Evolutionary conservation across 2,888 invertebrate species (phyloP).

Genomic region (Athripsodes cinereus): DNA sequence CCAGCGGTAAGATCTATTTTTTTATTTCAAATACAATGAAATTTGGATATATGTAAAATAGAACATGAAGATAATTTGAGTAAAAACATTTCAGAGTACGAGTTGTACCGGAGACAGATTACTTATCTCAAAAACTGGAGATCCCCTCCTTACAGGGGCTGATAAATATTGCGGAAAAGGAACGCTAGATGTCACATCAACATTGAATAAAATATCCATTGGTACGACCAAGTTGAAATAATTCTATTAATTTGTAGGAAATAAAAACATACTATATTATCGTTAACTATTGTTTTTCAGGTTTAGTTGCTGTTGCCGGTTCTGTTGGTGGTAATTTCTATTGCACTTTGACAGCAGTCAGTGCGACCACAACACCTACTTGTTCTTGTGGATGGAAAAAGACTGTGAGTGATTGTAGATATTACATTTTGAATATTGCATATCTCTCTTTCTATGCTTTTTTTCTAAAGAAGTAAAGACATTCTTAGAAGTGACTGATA

Average conservation of each 20-base stretch:
- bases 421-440: not conserved
- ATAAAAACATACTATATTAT: too few species aligned
- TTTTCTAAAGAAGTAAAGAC: not conserved
- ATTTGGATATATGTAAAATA: too few species aligned
- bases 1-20: conserved; percentile 40
- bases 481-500: not conserved
- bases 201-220: not conserved
- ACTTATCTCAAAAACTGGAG: conserved; percentile 47
- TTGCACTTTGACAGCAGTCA: conserved; percentile 38
- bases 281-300: too few species aligned
- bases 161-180: conserved; percentile 52
- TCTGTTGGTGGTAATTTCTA: conserved; percentile 46
- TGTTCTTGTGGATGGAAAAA: conserved; percentile 56
- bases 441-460: too few species aligned
- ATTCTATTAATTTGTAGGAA: too few species aligned
- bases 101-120: conserved; percentile 46
- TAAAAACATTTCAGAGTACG: conserved; percentile 36
- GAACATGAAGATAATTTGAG: too few species aligned
- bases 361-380: conserved; percentile 27
- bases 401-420: conserved; percentile 40
- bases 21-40: too few species aligned
- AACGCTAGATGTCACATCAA: conserved; percentile 30
- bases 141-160: conserved; percentile 38
- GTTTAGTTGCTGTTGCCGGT: conserved; percentile 33
- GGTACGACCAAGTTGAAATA: too few species aligned